phyloP scores from a whole-genome alignment of 2,797 vertebrate species.

The Bryconaethiops microstoma region DNA sequence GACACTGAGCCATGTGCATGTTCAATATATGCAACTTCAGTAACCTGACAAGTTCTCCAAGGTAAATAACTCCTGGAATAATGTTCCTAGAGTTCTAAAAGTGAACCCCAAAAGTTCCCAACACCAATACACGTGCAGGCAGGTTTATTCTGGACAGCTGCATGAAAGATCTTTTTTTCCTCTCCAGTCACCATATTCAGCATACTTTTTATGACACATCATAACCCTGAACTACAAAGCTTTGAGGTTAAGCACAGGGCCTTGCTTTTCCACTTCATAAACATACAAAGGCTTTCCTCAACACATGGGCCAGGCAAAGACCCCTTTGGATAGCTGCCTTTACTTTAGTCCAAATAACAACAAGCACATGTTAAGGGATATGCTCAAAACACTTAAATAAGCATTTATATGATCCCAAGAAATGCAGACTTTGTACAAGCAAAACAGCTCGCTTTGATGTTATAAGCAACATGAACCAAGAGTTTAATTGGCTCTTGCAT shows the following conservation, averaged over 20 bases:
- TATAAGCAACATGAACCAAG: slow-evolving; percentile 19
- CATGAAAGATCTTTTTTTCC: background rate
- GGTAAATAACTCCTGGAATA: background rate
- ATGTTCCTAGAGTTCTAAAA: background rate
- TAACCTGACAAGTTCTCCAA: background rate
- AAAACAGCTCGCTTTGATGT: slow-evolving; percentile 1
- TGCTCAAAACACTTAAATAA: background rate
- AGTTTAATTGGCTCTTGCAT: slow-evolving; percentile 14
- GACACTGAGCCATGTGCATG: background rate
- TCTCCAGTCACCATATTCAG: background rate
- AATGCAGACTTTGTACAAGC: background rate
- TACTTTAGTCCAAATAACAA: background rate
- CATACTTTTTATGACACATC: background rate
- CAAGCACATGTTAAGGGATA: background rate
- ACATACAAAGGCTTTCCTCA: slow-evolving; percentile 11
- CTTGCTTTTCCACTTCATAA: slow-evolving; percentile 10
- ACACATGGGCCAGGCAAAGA: background rate
- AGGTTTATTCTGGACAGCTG: background rate
- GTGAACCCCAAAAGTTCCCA: background rate
- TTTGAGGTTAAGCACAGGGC: slow-evolving; percentile 8
- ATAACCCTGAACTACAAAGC: slow-evolving; percentile 19
- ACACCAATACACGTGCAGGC: background rate
- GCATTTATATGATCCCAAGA: slow-evolving; percentile 17
- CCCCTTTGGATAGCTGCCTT: background rate
- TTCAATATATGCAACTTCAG: no score